Percentiles rank a stretch among this genome's conserved stretches.
Evolutionary conservation across 2,888 invertebrate species (phyloP).

Genomic region (Drosophila kambysellisi): DNA sequence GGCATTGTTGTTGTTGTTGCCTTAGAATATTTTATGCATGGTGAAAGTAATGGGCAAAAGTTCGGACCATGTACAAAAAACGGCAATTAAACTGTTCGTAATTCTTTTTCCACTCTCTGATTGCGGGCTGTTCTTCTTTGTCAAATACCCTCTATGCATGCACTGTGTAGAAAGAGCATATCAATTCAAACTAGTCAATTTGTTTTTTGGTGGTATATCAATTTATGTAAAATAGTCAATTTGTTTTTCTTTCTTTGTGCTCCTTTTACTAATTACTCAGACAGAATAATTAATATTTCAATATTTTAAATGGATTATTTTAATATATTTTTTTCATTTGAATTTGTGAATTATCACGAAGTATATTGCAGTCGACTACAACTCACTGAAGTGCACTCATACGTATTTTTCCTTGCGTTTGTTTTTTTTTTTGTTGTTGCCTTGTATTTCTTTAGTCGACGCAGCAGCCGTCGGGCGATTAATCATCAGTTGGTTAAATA

Average conservation of each 20-base stretch:
- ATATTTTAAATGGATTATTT: background rate
- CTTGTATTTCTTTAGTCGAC: constrained; percentile 7
- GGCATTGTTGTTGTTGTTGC: constrained; percentile 21
- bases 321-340: background rate
- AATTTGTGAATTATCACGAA: background rate
- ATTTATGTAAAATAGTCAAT: background rate
- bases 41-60: constrained; percentile 69
- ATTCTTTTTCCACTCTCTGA: constrained; percentile 27
- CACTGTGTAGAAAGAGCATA: background rate
- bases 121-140: constrained; percentile 12
- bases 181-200: background rate
- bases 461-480: constrained; percentile 56
- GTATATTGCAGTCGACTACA: background rate
- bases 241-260: background rate
- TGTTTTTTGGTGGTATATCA: background rate
- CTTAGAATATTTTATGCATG: constrained; percentile 62
- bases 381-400: background rate
- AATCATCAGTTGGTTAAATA: constrained; percentile 64
- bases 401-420: constrained; percentile 7
- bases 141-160: constrained; percentile 1
- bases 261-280: background rate
- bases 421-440: background rate
- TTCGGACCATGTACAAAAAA: constrained; percentile 55
- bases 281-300: background rate
- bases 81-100: constrained; percentile 57